A percentile compares a stretch with the other conserved stretches of the same genome.
Evolutionary conservation across 53 echinoderm and acorn worm genomes (phyloP).

Genomic region (Antedon mediterranea): DNA sequence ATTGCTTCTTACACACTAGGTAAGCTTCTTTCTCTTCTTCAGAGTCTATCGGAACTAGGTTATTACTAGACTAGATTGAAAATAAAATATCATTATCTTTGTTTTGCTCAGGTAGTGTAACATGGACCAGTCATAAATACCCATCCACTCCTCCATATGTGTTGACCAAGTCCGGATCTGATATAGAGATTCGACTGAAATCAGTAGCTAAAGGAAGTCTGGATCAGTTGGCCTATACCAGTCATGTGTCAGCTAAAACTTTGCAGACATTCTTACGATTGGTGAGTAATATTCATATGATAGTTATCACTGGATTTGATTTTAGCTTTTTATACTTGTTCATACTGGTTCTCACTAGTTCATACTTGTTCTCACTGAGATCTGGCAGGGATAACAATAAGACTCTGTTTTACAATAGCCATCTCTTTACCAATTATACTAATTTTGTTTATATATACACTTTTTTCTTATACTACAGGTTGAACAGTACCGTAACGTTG

Average conservation of each 20-base stretch:
- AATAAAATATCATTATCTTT: no score
- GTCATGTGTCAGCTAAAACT: conserved; percentile 44
- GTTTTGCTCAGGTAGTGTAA: conserved; percentile 61
- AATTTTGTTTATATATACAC: no score
- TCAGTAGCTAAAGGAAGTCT: conserved; percentile 45
- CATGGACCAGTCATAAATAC: conserved; percentile 54
- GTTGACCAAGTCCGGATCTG: conserved; percentile 50
- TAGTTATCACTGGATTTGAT: no score
- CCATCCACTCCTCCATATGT: conserved; percentile 50
- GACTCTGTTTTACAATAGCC: no score
- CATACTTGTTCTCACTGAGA: no score
- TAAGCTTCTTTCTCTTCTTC: no score
- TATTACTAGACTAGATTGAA: no score
- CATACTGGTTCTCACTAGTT: no score
- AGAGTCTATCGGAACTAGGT: no score
- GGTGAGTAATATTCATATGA: conserved; percentile 23
- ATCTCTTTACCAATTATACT: no score
- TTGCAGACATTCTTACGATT: conserved; percentile 80
- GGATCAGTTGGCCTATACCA: conserved; percentile 73
- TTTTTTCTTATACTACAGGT: conserved; percentile 46
- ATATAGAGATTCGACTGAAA: conserved; percentile 45
- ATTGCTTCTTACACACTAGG: not conserved
- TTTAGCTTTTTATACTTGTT: no score
- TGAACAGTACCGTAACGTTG: conserved; percentile 89
- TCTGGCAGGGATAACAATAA: no score